Evolutionary conservation across 2,888 invertebrate species (phyloP).

Genomic region (Suillia variegata): DNA sequence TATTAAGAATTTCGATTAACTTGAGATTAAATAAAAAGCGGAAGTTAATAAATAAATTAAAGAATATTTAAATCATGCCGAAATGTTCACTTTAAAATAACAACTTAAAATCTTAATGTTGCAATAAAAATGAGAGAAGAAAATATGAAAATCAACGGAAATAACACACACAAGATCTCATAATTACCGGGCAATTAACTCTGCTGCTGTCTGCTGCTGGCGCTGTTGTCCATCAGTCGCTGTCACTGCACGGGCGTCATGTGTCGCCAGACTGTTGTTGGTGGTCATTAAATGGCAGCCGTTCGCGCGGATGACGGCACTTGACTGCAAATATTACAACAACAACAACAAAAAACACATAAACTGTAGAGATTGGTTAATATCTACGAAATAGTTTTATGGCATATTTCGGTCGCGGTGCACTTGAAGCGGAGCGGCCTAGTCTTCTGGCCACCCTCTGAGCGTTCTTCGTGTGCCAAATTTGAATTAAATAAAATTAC

Average conservation of each 20-base stretch:
- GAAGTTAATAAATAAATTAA: too few relatives aligned
- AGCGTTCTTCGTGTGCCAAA: not conserved
- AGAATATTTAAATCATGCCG: not conserved
- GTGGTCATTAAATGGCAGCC: constrained; percentile 20
- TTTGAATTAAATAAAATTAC: constrained; percentile 6
- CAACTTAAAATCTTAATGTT: too few relatives aligned
- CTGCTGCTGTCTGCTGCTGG: too few relatives aligned
- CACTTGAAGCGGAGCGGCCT: too few relatives aligned
- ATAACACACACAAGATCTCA: not conserved
- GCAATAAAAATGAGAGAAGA: not conserved
- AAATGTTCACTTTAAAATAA: not conserved
- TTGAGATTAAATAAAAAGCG: too few relatives aligned
- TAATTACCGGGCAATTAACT: constrained; percentile 11
- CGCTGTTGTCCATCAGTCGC: constrained; percentile 2
- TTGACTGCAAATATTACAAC: constrained; percentile 19
- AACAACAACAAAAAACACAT: too few relatives aligned
- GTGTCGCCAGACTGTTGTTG: constrained; percentile 7
- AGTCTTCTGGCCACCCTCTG: too few relatives aligned
- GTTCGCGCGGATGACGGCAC: constrained; percentile 17
- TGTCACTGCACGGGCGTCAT: constrained; percentile 23
- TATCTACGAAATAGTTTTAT: too few relatives aligned
- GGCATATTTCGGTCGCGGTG: too few relatives aligned
- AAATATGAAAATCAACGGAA: not conserved
- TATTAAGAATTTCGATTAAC: too few relatives aligned
- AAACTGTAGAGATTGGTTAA: too few relatives aligned